Base-by-base conservation (phyloP, 1,140 invertebrate species). In the Drosophila varians region DNA sequence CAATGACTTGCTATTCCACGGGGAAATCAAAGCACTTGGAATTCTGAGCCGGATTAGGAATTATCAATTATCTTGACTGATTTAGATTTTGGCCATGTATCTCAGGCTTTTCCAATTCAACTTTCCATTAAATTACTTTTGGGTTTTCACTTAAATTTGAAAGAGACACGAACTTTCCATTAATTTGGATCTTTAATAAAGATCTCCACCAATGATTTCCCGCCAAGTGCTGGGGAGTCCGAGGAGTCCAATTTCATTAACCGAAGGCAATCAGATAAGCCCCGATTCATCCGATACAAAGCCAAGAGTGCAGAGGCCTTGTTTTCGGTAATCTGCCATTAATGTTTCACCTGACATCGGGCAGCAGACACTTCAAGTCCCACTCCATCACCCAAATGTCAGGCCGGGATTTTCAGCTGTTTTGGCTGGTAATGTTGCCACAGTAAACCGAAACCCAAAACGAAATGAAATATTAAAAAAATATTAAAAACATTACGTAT, bases 1-100 rank as follows among this genome's bases (percentile, higher is more conserved):
- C 38, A 12, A 84, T 82, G 79, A 84, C 78, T 82, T 77, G 74
- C 46, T 19, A 64, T 60, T 57, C 21, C n/a, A 16, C 38, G 42
- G n/a, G 3, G 38, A 28, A 14, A 12, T 28, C n/a, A 14, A 60
- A 38, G 14, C 21, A 69, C 45, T 57, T 47, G 28, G 34, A 47
- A 57, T 65, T 55, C 55, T 72, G 6, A 25, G 28, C 34, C 42
- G 38, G 42, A 61, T 23, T 62, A 61, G 21, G 9, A n/a, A n/a
- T n/a, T n/a, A n/a, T n/a, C n/a, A 38, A 42, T 42, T 19, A 42
- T 42, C 0, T 57, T 38, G 0, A 49, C 36, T 14, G n/a, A 16
- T 16, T 42, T 9, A 11, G 31, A 7, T 18, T 8, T 12, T 48
- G n/a, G n/a, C n/a, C n/a, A n/a, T n/a, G n/a, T n/a, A n/a, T n/a